Conservation (phyloP, 2,797 vertebrate species). For the Rhynchonycteris naso region DNA sequence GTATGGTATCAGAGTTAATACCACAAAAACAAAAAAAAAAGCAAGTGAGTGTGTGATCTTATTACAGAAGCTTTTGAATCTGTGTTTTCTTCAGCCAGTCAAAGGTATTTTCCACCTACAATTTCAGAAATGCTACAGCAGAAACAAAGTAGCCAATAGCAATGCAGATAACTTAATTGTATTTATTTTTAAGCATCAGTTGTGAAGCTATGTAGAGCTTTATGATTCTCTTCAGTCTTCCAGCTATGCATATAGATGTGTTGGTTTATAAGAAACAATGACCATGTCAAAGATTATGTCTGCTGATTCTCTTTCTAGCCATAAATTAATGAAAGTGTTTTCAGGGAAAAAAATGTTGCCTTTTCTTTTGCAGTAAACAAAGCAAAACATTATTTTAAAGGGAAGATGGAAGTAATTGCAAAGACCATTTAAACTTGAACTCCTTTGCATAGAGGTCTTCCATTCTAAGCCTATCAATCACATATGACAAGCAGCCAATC, state of each 20-base stretch:
- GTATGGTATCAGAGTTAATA: background rate
- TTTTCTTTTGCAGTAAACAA: slow-evolving; percentile 57
- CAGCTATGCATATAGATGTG: background rate
- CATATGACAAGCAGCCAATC: slow-evolving; percentile 40
- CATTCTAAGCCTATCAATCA: background rate
- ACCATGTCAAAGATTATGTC: background rate
- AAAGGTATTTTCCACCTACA: background rate
- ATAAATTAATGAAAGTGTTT: background rate
- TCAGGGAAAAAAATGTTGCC: background rate
- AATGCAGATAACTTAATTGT: background rate
- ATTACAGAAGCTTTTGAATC: slow-evolving; percentile 3
- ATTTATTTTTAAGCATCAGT: slow-evolving; percentile 7
- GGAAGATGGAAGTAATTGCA: slow-evolving; percentile 52
- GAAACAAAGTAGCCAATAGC: background rate
- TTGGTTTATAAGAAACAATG: slow-evolving; percentile 40
- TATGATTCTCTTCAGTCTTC: background rate
- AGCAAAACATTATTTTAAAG: slow-evolving; percentile 56
- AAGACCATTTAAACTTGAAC: slow-evolving; percentile 55
- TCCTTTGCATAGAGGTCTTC: slow-evolving; percentile 52
- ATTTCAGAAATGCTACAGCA: background rate
- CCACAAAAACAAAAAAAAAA: background rate
- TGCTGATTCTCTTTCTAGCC: background rate
- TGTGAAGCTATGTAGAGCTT: background rate
- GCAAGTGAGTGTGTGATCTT: background rate
- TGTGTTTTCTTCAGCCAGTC: background rate